A percentile compares a stretch with the other conserved stretches of the same genome.
These are phyloP conservation scores for Deroptyus accipitrinus DNA, from an alignment of 2,113 vertebrate genomes.

Conservation along the genomic window DNA sequence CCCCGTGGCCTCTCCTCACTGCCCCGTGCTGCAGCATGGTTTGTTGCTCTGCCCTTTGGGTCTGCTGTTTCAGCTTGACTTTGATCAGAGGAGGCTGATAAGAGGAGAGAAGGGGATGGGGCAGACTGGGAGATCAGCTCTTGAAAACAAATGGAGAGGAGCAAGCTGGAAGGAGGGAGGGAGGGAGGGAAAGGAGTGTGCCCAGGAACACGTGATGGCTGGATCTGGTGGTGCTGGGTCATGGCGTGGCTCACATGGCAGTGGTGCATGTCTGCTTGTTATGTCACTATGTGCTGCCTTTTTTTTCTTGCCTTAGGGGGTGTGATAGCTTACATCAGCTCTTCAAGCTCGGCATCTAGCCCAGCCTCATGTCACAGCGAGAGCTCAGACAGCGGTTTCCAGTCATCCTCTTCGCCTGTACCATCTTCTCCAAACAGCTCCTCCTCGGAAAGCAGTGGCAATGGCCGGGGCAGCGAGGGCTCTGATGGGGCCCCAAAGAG, in stretches of 20 bases:
- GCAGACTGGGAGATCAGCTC: background rate
- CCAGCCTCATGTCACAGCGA: conserved; percentile 89
- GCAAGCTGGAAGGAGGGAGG: background rate
- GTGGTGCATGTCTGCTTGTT: conserved; percentile 50
- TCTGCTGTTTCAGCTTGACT: background rate
- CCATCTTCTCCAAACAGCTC: conserved; percentile 83
- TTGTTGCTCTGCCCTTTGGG: background rate
- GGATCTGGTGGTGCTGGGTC: conserved; percentile 54
- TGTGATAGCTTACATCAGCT: conserved; percentile 96
- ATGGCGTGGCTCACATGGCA: conserved; percentile 47
- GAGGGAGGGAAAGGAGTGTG: background rate
- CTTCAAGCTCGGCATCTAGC: conserved; percentile 88
- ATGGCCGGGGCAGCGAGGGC: conserved; percentile 56
- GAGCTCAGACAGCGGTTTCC: conserved; percentile 86
- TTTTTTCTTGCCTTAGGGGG: conserved; percentile 79
- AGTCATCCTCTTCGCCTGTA: conserved; percentile 83
- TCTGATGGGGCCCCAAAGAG: conserved; percentile 66
- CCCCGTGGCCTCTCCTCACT: background rate
- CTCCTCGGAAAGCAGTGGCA: conserved; percentile 70
- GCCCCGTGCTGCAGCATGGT: background rate
- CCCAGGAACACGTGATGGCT: conserved; percentile 28
- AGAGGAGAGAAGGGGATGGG: background rate
- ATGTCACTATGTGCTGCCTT: conserved; percentile 47
- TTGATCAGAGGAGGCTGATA: background rate
- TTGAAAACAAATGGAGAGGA: background rate